phyloP scores from a whole-genome alignment of 2,888 invertebrate genomes.

The Pandemis heparana region DNA sequence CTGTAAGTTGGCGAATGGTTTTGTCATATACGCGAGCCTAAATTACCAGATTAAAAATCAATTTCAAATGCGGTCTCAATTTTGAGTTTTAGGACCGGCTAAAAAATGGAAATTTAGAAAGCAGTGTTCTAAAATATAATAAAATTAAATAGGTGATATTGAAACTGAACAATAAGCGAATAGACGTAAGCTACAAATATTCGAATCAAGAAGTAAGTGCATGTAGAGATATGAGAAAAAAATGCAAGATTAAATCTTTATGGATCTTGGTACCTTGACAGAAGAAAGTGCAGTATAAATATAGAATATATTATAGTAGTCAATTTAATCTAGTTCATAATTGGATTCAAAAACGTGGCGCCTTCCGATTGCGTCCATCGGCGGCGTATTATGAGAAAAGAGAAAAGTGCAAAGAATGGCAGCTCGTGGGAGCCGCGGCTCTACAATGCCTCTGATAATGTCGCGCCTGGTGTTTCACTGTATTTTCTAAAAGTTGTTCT shows the following conservation, averaged over 20 bases:
- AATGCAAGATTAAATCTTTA: neutral
- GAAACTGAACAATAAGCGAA: too few species aligned
- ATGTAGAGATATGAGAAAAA: neutral
- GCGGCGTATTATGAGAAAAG: conserved; percentile 78
- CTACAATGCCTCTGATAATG: conserved; percentile 73
- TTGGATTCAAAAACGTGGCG: conserved; percentile 61
- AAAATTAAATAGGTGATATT: too few species aligned
- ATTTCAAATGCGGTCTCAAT: too few species aligned
- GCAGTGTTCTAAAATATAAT: too few species aligned
- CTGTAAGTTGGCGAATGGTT: conserved; percentile 43
- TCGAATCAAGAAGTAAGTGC: too few species aligned
- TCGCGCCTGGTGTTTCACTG: conserved; percentile 75
- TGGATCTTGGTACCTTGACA: neutral
- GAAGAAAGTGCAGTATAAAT: conserved; percentile 1
- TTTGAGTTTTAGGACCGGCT: too few species aligned
- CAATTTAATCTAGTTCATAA: conserved; percentile 53
- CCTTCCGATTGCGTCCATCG: conserved; percentile 73
- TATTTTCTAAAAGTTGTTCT: conserved; percentile 69
- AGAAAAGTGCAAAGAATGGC: conserved; percentile 82
- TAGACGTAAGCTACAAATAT: too few species aligned
- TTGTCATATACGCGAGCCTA: too few species aligned
- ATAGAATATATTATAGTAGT: too few species aligned
- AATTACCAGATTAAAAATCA: too few species aligned
- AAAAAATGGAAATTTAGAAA: too few species aligned
- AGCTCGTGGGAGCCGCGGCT: conserved; percentile 70